Evolutionary conservation across 2,113 vertebrate species (phyloP).

Genomic region (Nannobrachium achirus): DNA sequence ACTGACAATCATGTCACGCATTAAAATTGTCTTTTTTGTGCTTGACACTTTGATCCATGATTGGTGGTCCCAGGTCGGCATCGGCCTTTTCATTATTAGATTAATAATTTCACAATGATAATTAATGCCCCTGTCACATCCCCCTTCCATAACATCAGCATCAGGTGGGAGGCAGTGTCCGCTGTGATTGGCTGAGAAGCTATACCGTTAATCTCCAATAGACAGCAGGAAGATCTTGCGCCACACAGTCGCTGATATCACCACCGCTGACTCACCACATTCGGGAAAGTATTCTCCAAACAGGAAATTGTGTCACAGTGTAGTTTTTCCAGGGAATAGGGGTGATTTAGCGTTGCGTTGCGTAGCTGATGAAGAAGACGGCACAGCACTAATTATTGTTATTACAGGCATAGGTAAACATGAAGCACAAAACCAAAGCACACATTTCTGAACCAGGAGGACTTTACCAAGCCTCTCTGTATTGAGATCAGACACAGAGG

Average conservation of each 20-base stretch:
- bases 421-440: no score
- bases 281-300: slow-evolving; percentile 36
- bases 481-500: slow-evolving; percentile 38
- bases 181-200: slow-evolving; percentile 36
- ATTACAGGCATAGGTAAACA: background rate
- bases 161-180: slow-evolving; percentile 42
- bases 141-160: slow-evolving; percentile 39
- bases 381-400: background rate
- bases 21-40: slow-evolving; percentile 27
- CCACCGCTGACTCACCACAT: slow-evolving; percentile 18
- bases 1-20: slow-evolving; percentile 41
- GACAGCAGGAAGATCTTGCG: slow-evolving; percentile 18
- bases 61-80: slow-evolving; percentile 44
- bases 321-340: background rate
- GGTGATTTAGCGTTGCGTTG: background rate
- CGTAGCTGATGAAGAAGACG: no score
- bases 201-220: slow-evolving; percentile 6
- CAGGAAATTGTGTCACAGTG: slow-evolving; percentile 28
- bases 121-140: slow-evolving; percentile 71
- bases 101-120: slow-evolving; percentile 65
- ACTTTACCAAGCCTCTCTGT: background rate
- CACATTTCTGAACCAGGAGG: background rate
- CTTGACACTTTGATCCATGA: slow-evolving; percentile 49
- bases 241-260: slow-evolving; percentile 45
- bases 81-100: slow-evolving; percentile 47